Evolutionary conservation across 2,113 vertebrate species (phyloP).

Genomic region (Grallaria varia): DNA sequence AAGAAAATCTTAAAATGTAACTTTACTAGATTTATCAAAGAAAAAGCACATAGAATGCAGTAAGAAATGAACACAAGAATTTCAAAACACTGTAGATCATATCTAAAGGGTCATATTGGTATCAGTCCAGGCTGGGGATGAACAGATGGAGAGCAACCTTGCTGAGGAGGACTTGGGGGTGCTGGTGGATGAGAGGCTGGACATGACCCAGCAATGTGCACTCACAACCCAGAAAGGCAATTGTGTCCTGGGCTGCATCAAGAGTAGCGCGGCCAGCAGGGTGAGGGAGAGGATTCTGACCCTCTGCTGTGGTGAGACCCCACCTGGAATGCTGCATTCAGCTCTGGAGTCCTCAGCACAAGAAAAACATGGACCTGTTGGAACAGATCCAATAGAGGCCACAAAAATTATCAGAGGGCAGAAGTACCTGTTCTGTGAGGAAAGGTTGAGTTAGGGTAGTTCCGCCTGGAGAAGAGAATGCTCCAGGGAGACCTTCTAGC

Average conservation of each 20-base stretch:
- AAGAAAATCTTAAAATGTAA: not conserved
- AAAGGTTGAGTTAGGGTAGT: not conserved
- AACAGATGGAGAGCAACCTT: not conserved
- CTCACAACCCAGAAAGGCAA: not conserved
- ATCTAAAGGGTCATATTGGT: not conserved
- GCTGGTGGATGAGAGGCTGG: not conserved
- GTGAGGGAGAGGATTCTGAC: rapidly evolving
- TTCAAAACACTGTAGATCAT: not conserved
- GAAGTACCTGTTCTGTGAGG: not conserved
- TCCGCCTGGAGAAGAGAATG: not conserved
- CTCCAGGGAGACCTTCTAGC: rapidly evolving
- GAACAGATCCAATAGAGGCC: not conserved
- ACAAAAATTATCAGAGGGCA: not conserved
- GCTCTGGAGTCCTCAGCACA: not conserved
- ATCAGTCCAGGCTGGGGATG: not conserved
- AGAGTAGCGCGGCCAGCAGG: not conserved
- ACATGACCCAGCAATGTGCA: not conserved
- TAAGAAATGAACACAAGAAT: not conserved
- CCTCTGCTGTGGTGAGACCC: not conserved
- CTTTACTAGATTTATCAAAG: not conserved
- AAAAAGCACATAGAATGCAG: not conserved
- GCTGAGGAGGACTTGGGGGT: not conserved
- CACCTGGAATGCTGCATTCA: not conserved
- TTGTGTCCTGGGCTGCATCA: not conserved
- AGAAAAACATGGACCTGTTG: not conserved